These are phyloP conservation scores for Noctua janthina DNA, from an alignment of 2,888 invertebrate genomes.

Conservation along the genomic window DNA sequence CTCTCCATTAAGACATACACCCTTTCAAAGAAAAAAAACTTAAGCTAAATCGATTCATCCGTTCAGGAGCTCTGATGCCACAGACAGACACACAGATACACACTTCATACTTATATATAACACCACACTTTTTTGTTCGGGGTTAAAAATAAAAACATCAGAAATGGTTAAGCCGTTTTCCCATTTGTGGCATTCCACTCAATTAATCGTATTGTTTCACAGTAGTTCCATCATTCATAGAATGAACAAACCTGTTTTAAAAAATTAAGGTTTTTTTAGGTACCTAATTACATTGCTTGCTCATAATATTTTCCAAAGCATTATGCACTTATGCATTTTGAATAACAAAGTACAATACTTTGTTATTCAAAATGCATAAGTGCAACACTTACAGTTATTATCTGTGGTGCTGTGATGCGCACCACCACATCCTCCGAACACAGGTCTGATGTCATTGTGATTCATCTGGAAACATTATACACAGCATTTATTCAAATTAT, in stretches of 20 bases:
- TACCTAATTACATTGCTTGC: not conserved
- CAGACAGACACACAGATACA: not conserved
- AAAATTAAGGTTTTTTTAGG: not conserved
- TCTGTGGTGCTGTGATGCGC: slow-evolving; percentile 75
- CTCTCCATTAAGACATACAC: not conserved
- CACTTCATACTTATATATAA: not conserved
- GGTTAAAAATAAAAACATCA: not conserved
- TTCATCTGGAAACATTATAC: slow-evolving; percentile 61
- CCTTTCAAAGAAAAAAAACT: not conserved
- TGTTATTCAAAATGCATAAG: too few species aligned
- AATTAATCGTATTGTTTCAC: not conserved
- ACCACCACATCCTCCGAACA: slow-evolving; percentile 79
- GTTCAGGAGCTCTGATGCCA: not conserved
- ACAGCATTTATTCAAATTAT: not conserved
- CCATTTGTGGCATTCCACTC: not conserved
- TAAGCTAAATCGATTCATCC: not conserved
- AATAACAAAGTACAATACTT: not conserved
- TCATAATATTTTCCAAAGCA: not conserved
- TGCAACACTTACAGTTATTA: slow-evolving; percentile 69
- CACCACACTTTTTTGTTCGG: not conserved
- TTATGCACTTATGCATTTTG: too few species aligned
- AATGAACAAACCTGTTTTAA: not conserved
- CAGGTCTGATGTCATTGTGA: slow-evolving; percentile 77
- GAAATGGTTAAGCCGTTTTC: not conserved
- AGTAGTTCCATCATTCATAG: not conserved